Conservation (phyloP, 2,888 invertebrate species). For the Therioaphis trifolii region DNA sequence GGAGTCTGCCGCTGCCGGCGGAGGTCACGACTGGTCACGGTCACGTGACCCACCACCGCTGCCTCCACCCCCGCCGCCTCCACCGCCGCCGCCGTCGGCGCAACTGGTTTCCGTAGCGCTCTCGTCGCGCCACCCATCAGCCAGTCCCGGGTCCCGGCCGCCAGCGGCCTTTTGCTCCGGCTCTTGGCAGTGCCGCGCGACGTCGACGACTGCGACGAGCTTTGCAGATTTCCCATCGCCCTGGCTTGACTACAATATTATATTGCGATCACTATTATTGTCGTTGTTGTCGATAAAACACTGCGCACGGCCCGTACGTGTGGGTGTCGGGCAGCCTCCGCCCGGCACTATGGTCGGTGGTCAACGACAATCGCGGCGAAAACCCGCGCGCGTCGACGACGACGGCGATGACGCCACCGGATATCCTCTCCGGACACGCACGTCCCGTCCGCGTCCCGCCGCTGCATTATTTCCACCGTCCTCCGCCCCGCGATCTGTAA, state of each 20-base stretch:
- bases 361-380: background rate
- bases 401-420: slow-evolving; percentile 19
- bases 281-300: too few relatives aligned
- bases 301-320: too few relatives aligned
- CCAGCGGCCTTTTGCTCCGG: slow-evolving; percentile 50
- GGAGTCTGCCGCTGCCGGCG: slow-evolving; percentile 52
- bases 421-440: slow-evolving; percentile 52
- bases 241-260: too few relatives aligned
- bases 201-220: slow-evolving; percentile 27
- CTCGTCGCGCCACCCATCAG: slow-evolving; percentile 42
- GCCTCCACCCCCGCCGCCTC: slow-evolving; percentile 7
- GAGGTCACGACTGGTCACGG: slow-evolving; percentile 63
- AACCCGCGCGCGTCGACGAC: background rate
- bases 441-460: background rate
- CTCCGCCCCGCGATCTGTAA: background rate
- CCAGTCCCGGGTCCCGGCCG: slow-evolving; percentile 36
- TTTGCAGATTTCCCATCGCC: slow-evolving; percentile 55
- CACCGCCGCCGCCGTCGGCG: slow-evolving; percentile 6
- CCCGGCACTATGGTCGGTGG: slow-evolving; percentile 37
- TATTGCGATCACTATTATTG: too few relatives aligned
- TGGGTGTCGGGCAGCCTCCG: background rate
- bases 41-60: slow-evolving; percentile 54
- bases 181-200: slow-evolving; percentile 28
- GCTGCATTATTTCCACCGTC: too few relatives aligned
- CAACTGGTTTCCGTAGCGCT: slow-evolving; percentile 62